Evolutionary conservation across 2,888 invertebrate species (phyloP), one percentile per base, ranked within the genome.

Genomic region (Deilephila porcellus): DNA sequence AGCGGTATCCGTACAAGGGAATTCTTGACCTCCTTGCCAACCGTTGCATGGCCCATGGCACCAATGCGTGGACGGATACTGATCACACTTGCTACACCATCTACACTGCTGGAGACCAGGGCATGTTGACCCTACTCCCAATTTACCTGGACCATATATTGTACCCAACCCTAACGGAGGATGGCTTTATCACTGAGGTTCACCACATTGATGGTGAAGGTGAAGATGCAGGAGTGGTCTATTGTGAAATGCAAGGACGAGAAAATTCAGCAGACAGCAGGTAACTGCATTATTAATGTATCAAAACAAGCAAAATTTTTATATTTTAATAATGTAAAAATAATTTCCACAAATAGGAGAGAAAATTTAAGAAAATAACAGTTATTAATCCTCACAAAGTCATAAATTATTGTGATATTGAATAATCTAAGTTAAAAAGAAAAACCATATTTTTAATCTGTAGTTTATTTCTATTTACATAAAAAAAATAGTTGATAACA

Each of bases 81-180:
- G 98, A 99, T 89, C 98, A 98, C 86, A 99, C 98, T 0, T 97
- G 97, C 82, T 99, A 98, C 88, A 98, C 98, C 0, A 96, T 98
- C 92, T 96, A 97, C 76, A 98, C 98, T 52, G 98, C 98, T 4
- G 94, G 94, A 29, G 96, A 97, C 82, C 97, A 97, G 84, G 99
- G 99, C 25, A 98, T 98, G 94, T 93, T 98, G 64, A 97, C 97
- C 4, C 91, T 99, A n/a, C 93, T 99, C 88, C 98, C 98, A 0
- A 97, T 99, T 81, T 99, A 98, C 88, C 90, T 99, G 74, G 98
- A 99, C 86, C 99, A 99, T 86, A 96, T 99, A 79, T 93, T 99
- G 64, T 97, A 97, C 84, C 98, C 99, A 0, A 97, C 97, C 5
- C 94, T 99, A 25, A 97, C 97, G 56, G 97, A 98, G 79, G 95